phyloP scores from a whole-genome alignment of 35 echinoderm and acorn worm genomes.

The Lytechinus pictus region DNA sequence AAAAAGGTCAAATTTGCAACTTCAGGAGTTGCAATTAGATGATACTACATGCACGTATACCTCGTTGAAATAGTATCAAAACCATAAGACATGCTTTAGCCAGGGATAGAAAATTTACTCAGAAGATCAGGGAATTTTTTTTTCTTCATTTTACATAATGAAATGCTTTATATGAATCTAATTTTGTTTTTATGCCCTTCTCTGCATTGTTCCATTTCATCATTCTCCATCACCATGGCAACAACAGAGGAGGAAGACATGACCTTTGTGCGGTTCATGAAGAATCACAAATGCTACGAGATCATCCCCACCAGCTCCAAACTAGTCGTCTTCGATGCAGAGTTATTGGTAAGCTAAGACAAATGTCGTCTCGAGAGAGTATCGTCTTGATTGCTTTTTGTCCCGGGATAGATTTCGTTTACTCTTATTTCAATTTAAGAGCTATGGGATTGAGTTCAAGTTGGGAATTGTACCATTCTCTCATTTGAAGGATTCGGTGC shows the following conservation, averaged over 20 bases:
- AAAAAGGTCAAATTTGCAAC: no score
- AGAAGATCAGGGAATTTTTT: no score
- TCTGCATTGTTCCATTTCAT: background rate
- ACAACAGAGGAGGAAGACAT: conserved; percentile 90
- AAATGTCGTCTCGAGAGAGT: background rate
- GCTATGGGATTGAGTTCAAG: background rate
- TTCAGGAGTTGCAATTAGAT: no score
- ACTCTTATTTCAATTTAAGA: background rate
- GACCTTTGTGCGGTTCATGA: conserved; percentile 97
- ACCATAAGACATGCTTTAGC: no score
- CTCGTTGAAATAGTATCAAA: no score
- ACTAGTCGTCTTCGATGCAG: conserved; percentile 92
- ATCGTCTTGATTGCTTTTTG: background rate
- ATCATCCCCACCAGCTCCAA: conserved; percentile 99
- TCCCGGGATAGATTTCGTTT: background rate
- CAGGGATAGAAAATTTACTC: no score
- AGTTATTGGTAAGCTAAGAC: conserved; percentile 68
- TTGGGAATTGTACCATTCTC: background rate
- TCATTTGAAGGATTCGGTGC: background rate
- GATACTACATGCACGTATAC: no score
- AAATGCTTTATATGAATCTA: background rate
- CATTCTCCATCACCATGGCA: background rate
- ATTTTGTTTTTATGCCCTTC: background rate
- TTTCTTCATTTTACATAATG: no score
- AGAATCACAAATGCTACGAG: conserved; percentile 97